Evolutionary conservation across 2,888 invertebrate species (phyloP).

Genomic region (Gastrophysa polygoni): DNA sequence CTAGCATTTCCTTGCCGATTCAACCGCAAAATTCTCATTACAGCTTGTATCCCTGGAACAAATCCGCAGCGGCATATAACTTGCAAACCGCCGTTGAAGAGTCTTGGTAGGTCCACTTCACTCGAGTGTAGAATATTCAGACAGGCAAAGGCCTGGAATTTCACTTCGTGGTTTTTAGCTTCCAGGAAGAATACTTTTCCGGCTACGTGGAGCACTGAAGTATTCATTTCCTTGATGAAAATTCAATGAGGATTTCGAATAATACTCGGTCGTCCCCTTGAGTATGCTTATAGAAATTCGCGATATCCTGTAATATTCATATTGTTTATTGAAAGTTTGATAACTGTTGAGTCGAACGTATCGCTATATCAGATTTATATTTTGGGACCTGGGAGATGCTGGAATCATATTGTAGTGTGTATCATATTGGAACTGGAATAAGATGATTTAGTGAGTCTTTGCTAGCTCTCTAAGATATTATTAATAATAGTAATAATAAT

Average conservation of each 20-base stretch:
- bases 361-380: too few species aligned
- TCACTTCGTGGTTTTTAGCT: not conserved
- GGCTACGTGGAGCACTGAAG: not conserved
- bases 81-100: not conserved
- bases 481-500: too few species aligned
- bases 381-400: too few species aligned
- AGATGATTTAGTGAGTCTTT: too few species aligned
- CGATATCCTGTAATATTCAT: too few species aligned
- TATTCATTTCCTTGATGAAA: not conserved
- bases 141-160: not conserved
- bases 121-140: not conserved
- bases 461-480: too few species aligned
- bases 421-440: too few species aligned
- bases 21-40: constrained; percentile 26
- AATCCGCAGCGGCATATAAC: constrained; percentile 19
- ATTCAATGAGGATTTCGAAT: not conserved
- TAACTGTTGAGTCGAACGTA: too few species aligned
- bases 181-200: not conserved
- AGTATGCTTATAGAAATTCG: too few species aligned
- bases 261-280: not conserved
- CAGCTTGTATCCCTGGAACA: constrained; percentile 19
- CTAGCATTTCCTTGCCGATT: not conserved
- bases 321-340: too few species aligned
- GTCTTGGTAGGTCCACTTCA: not conserved
- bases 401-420: too few species aligned